These are phyloP conservation scores for Cotesia congregata DNA, from an alignment of 2,888 invertebrate species.

Conservation along the genomic window DNA sequence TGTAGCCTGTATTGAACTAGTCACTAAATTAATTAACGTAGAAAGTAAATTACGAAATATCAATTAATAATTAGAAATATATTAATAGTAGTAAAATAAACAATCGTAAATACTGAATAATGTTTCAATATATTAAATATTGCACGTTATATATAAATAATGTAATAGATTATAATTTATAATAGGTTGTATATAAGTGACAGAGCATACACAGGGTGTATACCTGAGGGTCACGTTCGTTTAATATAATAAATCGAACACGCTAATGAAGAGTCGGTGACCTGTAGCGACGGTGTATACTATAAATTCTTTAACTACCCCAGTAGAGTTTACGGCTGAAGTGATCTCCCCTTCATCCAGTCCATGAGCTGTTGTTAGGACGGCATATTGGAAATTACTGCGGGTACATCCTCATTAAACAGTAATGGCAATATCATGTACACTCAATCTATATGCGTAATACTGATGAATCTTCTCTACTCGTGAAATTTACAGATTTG, in stretches of 20 bases:
- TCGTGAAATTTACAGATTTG: constrained; percentile 33
- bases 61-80: too few species aligned
- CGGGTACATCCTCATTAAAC: constrained; percentile 46
- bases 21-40: too few species aligned
- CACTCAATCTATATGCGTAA: constrained; percentile 21
- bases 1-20: too few species aligned
- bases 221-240: constrained; percentile 4
- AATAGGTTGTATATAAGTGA: not conserved
- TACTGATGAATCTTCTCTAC: constrained; percentile 39
- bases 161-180: too few species aligned
- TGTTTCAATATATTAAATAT: not conserved
- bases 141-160: not conserved
- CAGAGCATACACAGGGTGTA: constrained; percentile 9
- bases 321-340: constrained; percentile 17
- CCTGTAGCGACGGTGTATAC: constrained; percentile 21
- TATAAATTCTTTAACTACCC: constrained; percentile 38
- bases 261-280: constrained; percentile 47
- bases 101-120: not conserved
- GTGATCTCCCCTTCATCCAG: constrained; percentile 27
- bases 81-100: too few species aligned
- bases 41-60: too few species aligned
- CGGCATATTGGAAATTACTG: constrained; percentile 47
- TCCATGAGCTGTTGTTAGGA: constrained; percentile 13
- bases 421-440: constrained; percentile 44
- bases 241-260: constrained; percentile 43